Evolutionary conservation across 2,888 invertebrate genomes (phyloP).

Genomic region (Hemaris fuciformis): DNA sequence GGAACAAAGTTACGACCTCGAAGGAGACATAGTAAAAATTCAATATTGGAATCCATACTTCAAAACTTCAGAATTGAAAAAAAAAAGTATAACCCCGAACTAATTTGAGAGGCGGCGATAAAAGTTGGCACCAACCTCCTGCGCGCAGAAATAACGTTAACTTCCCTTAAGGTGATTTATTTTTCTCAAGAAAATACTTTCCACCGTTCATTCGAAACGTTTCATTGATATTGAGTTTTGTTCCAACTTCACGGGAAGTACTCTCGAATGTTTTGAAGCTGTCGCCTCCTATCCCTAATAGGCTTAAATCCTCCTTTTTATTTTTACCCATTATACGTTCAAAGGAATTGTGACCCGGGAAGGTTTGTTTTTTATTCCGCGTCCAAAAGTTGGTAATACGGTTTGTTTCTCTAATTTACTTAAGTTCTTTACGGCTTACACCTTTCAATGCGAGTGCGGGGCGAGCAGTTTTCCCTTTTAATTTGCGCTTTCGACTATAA

Average conservation of each 20-base stretch:
- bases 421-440: conserved; percentile 44
- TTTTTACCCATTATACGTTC: conserved; percentile 56
- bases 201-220: conserved; percentile 57
- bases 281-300: conserved; percentile 57
- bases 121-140: conserved; percentile 66
- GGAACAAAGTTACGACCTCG: conserved; percentile 41
- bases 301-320: conserved; percentile 54
- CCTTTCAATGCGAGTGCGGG: conserved; percentile 41
- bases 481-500: conserved; percentile 43
- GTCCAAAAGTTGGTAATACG: conserved; percentile 47
- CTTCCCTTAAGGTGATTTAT: conserved; percentile 71
- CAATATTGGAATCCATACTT: conserved; percentile 77
- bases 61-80: conserved; percentile 66
- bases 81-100: conserved; percentile 57
- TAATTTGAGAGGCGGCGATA: conserved; percentile 71
- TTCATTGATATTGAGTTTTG: conserved; percentile 76
- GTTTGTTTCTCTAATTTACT: conserved; percentile 63
- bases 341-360: conserved; percentile 44
- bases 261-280: conserved; percentile 63
- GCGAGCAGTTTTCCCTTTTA: conserved; percentile 34
- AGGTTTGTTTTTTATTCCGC: conserved; percentile 45
- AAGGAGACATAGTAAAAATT: conserved; percentile 66
- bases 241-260: conserved; percentile 63
- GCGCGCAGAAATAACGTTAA: conserved; percentile 62
- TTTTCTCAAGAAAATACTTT: conserved; percentile 69